These are phyloP conservation scores for Trichonephila inaurata DNA, from an alignment of 1,140 invertebrate genomes.

Conservation along the genomic window DNA sequence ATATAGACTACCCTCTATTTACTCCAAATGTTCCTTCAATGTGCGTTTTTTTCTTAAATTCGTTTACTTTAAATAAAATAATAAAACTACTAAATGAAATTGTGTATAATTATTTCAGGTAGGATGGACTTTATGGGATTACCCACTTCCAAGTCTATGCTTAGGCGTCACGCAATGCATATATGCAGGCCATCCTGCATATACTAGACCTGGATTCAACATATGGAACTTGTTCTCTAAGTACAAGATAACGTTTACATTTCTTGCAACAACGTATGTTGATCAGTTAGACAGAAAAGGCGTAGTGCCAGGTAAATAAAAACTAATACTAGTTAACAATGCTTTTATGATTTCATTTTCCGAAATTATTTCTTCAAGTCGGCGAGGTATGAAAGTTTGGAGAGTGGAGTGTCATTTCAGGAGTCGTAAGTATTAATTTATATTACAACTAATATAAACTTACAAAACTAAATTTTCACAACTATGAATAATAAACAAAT, in stretches of 20 bases:
- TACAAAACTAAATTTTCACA: too few relatives aligned
- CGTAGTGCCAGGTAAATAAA: constrained; percentile 32
- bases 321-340: background rate
- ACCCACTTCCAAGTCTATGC: background rate
- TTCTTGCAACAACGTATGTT: background rate
- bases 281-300: constrained; percentile 4
- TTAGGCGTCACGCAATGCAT: constrained; percentile 27
- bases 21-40: too few relatives aligned
- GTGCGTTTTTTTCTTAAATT: background rate
- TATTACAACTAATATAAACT: too few relatives aligned
- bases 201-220: background rate
- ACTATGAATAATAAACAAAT: too few relatives aligned
- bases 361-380: too few relatives aligned
- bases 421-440: too few relatives aligned
- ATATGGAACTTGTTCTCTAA: constrained; percentile 37
- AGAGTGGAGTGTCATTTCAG: too few relatives aligned
- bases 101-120: background rate
- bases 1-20: too few relatives aligned
- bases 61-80: background rate
- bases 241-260: constrained; percentile 17
- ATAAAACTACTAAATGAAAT: background rate
- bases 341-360: too few relatives aligned
- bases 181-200: background rate
- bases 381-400: too few relatives aligned
- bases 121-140: constrained; percentile 51